Base-by-base conservation (phyloP, 2,113 vertebrate genomes). In the Callospermophilus lateralis region DNA sequence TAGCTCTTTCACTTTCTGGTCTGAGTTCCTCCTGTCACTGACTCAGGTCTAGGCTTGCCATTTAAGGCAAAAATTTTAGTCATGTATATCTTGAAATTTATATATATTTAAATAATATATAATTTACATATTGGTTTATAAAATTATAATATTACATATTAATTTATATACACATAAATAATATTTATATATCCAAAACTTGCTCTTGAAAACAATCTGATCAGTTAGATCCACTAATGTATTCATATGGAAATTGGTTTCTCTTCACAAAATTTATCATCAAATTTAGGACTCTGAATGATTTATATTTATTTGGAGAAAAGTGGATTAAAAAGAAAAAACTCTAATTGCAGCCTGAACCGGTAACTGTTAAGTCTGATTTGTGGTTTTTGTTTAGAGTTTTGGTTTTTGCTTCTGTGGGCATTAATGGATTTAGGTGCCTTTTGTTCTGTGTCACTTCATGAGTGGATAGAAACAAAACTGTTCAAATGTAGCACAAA, bases 301-400 rank as follows among this genome's bases (percentile, higher is more conserved):
- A 58, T 65, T 32, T n/a, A 20, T 86, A 88, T 86, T 77, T 37
- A 89, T 89, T 81, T 93, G 37, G 39, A 74, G 16, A 83, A 58
- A 55, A 74, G 20, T 67, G 19, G 12, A 68, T 51, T 34, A 45
- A 84, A 72, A 70, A 45, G 78, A 72, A 70, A 32, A 42, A 28
- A 17, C 32, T 15, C 11, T 58, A 39, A 67, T 51, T 70, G 19
- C 19, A 76, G 8, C 17, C 48, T 58, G 51, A 76, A 48, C 90
- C 24, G 20, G 9, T 73, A 84, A 74, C 32, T 48, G 0, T 48
- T 65, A 68, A 63, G 19, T 65, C 6, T 26, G 70, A 9, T 78
- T 76, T 55, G 8, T 86, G 63, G 55, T 85, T 96, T 79, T 9
- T 79, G 7, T 78, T 72, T 5, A 73, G 13, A 79, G 79, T 87